Base-by-base conservation (phyloP, 1,140 invertebrate species). In the Teleogryllus occipitalis region DNA sequence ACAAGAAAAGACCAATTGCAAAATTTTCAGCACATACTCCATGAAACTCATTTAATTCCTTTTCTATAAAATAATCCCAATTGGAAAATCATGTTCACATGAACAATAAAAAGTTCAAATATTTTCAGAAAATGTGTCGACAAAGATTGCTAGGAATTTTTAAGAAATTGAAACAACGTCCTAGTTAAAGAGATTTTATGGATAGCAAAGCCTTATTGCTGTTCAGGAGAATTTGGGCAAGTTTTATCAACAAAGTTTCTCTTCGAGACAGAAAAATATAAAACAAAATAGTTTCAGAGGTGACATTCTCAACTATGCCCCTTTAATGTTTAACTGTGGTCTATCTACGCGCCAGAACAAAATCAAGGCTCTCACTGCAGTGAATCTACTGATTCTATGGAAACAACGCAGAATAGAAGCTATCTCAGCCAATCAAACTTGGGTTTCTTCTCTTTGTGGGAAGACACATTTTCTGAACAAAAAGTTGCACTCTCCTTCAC, bases 401-500 rank as follows among this genome's bases (percentile, higher is more conserved):
- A n/a, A 77, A 77, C 48, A 77, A 65, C 54, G 54, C 54, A 65
- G 54, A 65, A 18, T 65, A 65, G 54, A 65, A 77, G n/a, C 74
- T 75, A 75, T 18, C 74, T 75, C 21, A 75, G 76, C 76, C 76
- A 77, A 77, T 77, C 76, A 77, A 77, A 77, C 46, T 48, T 48
- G 76, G 76, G 76, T 77, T 77, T 77, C 47, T 77, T 86, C 84
- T 91, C 88, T 90, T 88, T 91, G 92, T 93, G 92, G 92, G 90
- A 94, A 93, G 92, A 94, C 92, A 94, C 92, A 94, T 94, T 94
- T 94, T 94, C 93, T 93, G 93, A 92, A 87, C 84, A 82, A 74
- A 65, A 73, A 73, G 39, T 77, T n/a, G 7, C 21, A 47, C 48
- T 22, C 76, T 77, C 48, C 15, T 39, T 77, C 22, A 54, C 15